A percentile compares a stretch with the other conserved stretches of the same genome.
These are phyloP conservation scores for Elephas maximus DNA, from an alignment of 2,113 vertebrate genomes.

Conservation along the genomic window DNA sequence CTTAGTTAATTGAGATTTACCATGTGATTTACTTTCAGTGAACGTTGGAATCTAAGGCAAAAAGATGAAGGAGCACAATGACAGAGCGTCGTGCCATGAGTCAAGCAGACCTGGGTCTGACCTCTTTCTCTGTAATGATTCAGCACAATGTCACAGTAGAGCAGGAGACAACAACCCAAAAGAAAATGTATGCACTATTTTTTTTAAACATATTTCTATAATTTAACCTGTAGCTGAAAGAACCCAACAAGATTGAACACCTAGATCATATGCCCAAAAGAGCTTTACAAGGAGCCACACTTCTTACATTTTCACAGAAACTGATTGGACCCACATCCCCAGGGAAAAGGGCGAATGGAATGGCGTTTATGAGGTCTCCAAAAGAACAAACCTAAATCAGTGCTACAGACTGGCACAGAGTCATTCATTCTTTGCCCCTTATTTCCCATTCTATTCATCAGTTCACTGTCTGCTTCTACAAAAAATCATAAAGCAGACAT, in stretches of 20 bases:
- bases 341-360: neutral
- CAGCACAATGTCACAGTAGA: neutral
- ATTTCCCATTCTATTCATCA: neutral
- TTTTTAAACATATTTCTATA: neutral
- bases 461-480: neutral
- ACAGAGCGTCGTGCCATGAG: neutral
- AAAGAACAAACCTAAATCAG: neutral
- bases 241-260: neutral
- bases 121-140: neutral
- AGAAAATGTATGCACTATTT: neutral
- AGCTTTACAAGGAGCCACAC: neutral
- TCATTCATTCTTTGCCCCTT: neutral
- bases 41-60: neutral
- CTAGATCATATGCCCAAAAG: neutral
- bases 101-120: neutral
- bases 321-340: neutral
- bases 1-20: neutral
- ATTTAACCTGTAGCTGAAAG: neutral
- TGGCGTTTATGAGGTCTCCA: neutral
- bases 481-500: neutral
- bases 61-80: neutral
- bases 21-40: neutral
- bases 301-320: neutral
- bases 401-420: neutral
- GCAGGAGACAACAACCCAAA: neutral